Conservation (phyloP, 2,888 invertebrate genomes). For the Brenthis hecate region DNA sequence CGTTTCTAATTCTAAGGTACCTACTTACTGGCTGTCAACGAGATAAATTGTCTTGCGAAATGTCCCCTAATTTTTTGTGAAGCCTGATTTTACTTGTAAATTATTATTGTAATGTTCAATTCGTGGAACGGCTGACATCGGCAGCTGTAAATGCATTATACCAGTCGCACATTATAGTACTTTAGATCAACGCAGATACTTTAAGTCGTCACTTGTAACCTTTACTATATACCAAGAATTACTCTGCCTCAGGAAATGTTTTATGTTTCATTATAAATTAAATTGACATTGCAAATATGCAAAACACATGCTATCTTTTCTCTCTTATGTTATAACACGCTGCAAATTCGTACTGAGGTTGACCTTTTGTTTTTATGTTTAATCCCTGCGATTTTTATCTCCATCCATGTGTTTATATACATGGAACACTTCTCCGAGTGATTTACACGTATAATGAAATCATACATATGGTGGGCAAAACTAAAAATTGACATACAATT, state of each 20-base stretch:
- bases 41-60: slow-evolving; percentile 38
- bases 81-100: slow-evolving; percentile 56
- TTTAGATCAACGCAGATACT: background rate
- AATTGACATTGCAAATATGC: slow-evolving; percentile 25
- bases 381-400: slow-evolving; percentile 23
- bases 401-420: slow-evolving; percentile 13
- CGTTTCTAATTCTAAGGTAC: slow-evolving; percentile 38
- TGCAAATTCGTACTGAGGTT: slow-evolving; percentile 17
- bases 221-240: slow-evolving; percentile 10
- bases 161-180: slow-evolving; percentile 18
- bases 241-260: background rate
- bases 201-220: background rate
- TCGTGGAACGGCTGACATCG: slow-evolving; percentile 67
- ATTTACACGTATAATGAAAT: slow-evolving; percentile 13
- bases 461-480: background rate
- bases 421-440: slow-evolving; percentile 1
- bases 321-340: background rate
- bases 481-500: slow-evolving; percentile 2
- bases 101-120: slow-evolving; percentile 56
- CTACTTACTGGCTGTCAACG: slow-evolving; percentile 8
- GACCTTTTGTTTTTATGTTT: slow-evolving; percentile 4
- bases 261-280: slow-evolving; percentile 29
- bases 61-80: slow-evolving; percentile 39
- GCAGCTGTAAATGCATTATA: slow-evolving; percentile 58
- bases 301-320: slow-evolving; percentile 30